A percentile compares a stretch with the other conserved stretches of the same genome.
Conservation (phyloP, 1,140 invertebrate species). For the Steinernema khuongi region DNA sequence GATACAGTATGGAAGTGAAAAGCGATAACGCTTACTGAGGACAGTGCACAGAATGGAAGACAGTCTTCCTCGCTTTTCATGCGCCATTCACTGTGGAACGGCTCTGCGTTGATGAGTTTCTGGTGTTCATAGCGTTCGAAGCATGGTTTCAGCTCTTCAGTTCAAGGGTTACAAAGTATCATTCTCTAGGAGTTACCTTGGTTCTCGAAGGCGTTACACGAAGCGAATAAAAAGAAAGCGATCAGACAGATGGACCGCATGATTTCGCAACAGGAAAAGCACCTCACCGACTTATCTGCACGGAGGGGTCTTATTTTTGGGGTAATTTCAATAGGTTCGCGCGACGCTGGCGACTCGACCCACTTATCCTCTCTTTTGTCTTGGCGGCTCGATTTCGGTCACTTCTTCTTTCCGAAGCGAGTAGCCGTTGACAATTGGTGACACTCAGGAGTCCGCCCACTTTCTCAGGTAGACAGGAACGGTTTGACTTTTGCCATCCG, state of each 20-base stretch:
- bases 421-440: not conserved
- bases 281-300: not conserved
- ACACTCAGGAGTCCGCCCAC: not conserved
- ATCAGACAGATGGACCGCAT: not conserved
- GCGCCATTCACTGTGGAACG: constrained; percentile 47
- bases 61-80: constrained; percentile 49
- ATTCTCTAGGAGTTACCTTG: not conserved
- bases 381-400: constrained; percentile 3
- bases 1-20: not conserved
- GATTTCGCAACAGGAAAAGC: constrained; percentile 15
- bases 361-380: constrained; percentile 9
- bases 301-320: not conserved
- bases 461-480: not conserved
- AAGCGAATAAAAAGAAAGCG: constrained; percentile 3
- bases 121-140: constrained; percentile 50
- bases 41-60: constrained; percentile 42
- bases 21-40: constrained; percentile 40
- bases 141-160: constrained; percentile 51
- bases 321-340: constrained; percentile 8
- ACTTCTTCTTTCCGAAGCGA: constrained; percentile 1
- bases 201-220: not conserved
- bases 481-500: not conserved
- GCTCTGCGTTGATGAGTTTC: constrained; percentile 42
- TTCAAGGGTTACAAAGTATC: not conserved
- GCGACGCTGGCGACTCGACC: not conserved